Evolutionary conservation across 2,797 vertebrate genomes (phyloP).

Genomic region (Chaunax sp.): DNA sequence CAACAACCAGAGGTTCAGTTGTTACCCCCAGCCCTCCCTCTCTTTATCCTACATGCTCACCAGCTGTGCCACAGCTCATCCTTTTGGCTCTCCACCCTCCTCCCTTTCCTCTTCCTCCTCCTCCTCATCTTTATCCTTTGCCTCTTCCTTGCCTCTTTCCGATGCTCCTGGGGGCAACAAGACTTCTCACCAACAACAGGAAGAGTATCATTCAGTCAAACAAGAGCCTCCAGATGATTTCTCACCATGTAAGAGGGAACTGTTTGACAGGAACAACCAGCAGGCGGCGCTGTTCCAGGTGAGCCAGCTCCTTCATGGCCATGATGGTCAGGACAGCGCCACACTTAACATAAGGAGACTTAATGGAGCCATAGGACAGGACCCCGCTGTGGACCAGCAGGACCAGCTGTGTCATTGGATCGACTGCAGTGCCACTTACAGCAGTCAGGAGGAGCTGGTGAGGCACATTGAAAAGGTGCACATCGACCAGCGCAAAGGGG

Average conservation of each 20-base stretch:
- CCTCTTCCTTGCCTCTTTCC: conserved; percentile 55
- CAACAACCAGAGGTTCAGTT: conserved; percentile 53
- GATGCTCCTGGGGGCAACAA: conserved; percentile 42
- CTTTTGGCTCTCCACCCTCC: conserved; percentile 73
- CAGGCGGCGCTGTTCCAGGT: conserved; percentile 80
- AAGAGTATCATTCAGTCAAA: conserved; percentile 83
- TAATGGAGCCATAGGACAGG: conserved; percentile 44
- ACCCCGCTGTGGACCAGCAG: conserved; percentile 54
- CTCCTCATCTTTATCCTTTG: conserved; percentile 54
- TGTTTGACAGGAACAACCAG: conserved; percentile 78
- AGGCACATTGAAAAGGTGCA: conserved; percentile 98
- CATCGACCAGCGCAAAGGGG: conserved; percentile 95
- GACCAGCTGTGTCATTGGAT: conserved; percentile 92
- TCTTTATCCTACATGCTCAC: conserved; percentile 61
- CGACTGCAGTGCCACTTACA: conserved; percentile 90
- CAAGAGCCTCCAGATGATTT: conserved; percentile 90
- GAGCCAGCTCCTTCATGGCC: conserved; percentile 68
- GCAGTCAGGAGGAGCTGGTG: conserved; percentile 95
- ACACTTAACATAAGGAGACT: conserved; percentile 56
- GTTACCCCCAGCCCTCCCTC: conserved; percentile 61
- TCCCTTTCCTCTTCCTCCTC: conserved; percentile 81
- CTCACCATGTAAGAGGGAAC: conserved; percentile 78
- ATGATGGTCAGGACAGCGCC: conserved; percentile 62
- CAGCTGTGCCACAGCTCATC: conserved; percentile 73
- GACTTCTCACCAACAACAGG: conserved; percentile 70